Conservation (phyloP, 2,113 vertebrate genomes). For the Seriola rivoliana region DNA sequence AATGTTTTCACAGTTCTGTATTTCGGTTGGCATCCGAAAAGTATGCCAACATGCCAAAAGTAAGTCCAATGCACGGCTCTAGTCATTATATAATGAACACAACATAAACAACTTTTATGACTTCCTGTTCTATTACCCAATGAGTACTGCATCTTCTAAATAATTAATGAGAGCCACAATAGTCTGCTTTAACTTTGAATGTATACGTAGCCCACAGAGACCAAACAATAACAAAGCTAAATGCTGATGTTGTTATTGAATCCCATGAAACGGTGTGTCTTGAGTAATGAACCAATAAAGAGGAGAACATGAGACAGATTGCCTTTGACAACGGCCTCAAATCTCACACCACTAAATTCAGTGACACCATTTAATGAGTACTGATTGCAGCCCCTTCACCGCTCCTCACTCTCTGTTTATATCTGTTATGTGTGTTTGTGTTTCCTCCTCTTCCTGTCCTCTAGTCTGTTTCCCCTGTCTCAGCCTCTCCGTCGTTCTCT, state of each 20-base stretch:
- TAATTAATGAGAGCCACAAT: slow-evolving; percentile 46
- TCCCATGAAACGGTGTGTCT: slow-evolving; percentile 34
- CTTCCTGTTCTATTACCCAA: slow-evolving; percentile 31
- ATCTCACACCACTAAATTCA: slow-evolving; percentile 53
- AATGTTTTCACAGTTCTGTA: not conserved
- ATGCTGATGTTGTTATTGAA: slow-evolving; percentile 55
- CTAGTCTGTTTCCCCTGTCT: not conserved
- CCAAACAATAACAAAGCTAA: slow-evolving; percentile 59
- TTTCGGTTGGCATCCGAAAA: slow-evolving; percentile 2
- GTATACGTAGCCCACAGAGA: slow-evolving; percentile 33
- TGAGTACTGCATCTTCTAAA: slow-evolving; percentile 36
- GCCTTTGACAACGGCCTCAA: slow-evolving; percentile 48
- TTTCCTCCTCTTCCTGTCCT: slow-evolving; percentile 16
- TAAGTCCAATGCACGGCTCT: not conserved
- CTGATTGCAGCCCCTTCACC: slow-evolving; percentile 33
- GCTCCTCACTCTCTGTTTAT: slow-evolving; percentile 29
- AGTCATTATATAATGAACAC: slow-evolving; percentile 21
- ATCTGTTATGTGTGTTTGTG: slow-evolving; percentile 10
- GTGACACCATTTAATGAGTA: slow-evolving; percentile 54
- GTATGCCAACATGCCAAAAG: too few relatives aligned
- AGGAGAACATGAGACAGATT: slow-evolving; percentile 45
- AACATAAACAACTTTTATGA: slow-evolving; percentile 28
- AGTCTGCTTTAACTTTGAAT: slow-evolving; percentile 35
- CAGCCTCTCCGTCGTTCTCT: slow-evolving; percentile 30
- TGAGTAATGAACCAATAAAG: slow-evolving; percentile 59